phyloP scores from a whole-genome alignment of 2,113 vertebrate genomes.

The Tychaedon coryphoeus region DNA sequence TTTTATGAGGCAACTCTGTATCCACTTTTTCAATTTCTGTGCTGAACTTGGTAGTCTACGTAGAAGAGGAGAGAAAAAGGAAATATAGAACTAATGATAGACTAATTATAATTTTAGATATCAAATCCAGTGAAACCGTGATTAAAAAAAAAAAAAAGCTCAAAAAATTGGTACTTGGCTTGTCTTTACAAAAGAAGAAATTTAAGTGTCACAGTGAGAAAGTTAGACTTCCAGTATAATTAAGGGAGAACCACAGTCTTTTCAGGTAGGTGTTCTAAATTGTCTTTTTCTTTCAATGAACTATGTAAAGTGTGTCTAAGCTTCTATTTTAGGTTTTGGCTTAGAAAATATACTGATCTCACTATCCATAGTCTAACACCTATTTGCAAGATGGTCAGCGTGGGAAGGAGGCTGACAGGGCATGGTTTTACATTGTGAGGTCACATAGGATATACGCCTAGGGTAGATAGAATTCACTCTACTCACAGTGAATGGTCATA shows the following conservation, averaged over 20 bases:
- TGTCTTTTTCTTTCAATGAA: background rate
- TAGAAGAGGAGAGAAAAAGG: background rate
- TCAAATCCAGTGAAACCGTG: background rate
- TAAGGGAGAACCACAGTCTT: background rate
- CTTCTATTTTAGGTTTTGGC: background rate
- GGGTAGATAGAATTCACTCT: background rate
- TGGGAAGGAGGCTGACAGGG: background rate
- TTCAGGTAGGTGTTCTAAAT: background rate
- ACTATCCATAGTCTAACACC: background rate
- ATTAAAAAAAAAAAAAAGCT: accelerated
- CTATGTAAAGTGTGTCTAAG: background rate
- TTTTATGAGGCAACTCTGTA: background rate
- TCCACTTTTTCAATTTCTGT: background rate
- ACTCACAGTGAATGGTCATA: background rate
- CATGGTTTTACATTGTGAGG: background rate
- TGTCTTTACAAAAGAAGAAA: background rate
- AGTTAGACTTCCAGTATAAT: background rate
- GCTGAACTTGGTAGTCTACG: background rate
- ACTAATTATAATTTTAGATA: background rate
- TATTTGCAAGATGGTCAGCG: background rate
- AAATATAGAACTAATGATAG: background rate
- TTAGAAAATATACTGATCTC: background rate
- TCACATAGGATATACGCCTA: background rate
- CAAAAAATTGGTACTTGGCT: background rate
- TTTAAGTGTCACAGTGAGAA: background rate